These are phyloP conservation scores for Nothocercus nigrocapillus DNA, from an alignment of 2,113 vertebrate species.

Conservation along the genomic window DNA sequence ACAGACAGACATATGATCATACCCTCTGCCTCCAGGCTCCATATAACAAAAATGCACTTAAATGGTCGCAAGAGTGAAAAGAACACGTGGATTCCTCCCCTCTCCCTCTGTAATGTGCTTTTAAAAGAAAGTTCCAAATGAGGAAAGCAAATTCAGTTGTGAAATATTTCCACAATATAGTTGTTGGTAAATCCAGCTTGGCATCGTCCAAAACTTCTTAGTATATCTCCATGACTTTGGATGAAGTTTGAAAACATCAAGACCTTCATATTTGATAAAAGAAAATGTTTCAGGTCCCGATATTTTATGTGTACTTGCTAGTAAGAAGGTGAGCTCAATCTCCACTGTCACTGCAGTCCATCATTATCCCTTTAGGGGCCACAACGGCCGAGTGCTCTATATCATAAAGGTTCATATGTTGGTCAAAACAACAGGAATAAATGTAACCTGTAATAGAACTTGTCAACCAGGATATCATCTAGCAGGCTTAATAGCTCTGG, in stretches of 20 bases:
- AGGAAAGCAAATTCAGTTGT: background rate
- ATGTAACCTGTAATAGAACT: background rate
- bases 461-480: slow-evolving; percentile 14
- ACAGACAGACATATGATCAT: fast-evolving
- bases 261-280: background rate
- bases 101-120: background rate
- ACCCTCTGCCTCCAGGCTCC: background rate
- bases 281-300: background rate
- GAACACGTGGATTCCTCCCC: background rate
- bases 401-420: background rate
- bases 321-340: background rate
- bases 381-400: background rate
- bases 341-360: background rate
- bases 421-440: background rate
- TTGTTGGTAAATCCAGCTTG: background rate
- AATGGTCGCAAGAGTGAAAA: background rate
- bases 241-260: background rate
- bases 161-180: background rate
- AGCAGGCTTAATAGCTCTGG: slow-evolving; percentile 42
- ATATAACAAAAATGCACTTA: background rate
- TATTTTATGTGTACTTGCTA: background rate
- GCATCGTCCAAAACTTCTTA: background rate
- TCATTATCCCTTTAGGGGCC: background rate
- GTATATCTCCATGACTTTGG: background rate
- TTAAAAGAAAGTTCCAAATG: background rate